Evolutionary conservation across 2,888 invertebrate genomes (phyloP).

Genomic region (Seladonia tumulorum): DNA sequence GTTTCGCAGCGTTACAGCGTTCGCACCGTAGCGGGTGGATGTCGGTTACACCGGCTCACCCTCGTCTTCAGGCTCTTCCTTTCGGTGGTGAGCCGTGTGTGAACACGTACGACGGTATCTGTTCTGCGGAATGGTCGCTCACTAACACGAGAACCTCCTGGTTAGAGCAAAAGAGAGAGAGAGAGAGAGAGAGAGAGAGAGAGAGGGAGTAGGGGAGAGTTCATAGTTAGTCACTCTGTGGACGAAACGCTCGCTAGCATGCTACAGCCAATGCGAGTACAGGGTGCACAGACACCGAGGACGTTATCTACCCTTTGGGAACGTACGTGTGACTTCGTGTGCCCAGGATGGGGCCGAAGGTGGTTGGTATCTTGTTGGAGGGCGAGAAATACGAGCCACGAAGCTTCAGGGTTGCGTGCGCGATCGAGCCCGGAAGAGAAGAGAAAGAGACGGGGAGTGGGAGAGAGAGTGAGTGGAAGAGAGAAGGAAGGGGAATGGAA

Average conservation of each 20-base stretch:
- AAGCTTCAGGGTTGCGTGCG: constrained; percentile 72
- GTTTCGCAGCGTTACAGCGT: constrained; percentile 62
- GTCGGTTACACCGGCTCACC: constrained; percentile 57
- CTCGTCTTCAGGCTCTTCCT: constrained; percentile 24
- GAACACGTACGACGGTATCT: constrained; percentile 51
- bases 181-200: too few relatives aligned
- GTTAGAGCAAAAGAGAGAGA: not conserved
- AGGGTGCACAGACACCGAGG: constrained; percentile 20
- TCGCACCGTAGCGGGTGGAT: constrained; percentile 60
- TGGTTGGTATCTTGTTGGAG: constrained; percentile 77
- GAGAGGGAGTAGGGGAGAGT: not conserved
- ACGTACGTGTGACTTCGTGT: constrained; percentile 9
- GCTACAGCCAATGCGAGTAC: not conserved
- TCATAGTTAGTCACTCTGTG: constrained; percentile 47
- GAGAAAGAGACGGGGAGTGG: constrained; percentile 16
- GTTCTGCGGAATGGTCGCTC: constrained; percentile 12
- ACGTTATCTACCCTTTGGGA: constrained; percentile 48
- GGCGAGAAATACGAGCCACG: constrained; percentile 75
- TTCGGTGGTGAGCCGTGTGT: constrained; percentile 18
- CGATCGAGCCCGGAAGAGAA: constrained; percentile 62
- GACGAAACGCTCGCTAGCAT: not conserved
- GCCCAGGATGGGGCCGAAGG: constrained; percentile 71
- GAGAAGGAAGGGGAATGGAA: too few relatives aligned
- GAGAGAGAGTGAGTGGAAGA: constrained; percentile 16
- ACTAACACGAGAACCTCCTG: not conserved